A percentile compares a stretch with the other conserved stretches of the same genome.
phyloP scores from a whole-genome alignment of 2,888 invertebrate genomes.

The Thymelicus acteon region DNA sequence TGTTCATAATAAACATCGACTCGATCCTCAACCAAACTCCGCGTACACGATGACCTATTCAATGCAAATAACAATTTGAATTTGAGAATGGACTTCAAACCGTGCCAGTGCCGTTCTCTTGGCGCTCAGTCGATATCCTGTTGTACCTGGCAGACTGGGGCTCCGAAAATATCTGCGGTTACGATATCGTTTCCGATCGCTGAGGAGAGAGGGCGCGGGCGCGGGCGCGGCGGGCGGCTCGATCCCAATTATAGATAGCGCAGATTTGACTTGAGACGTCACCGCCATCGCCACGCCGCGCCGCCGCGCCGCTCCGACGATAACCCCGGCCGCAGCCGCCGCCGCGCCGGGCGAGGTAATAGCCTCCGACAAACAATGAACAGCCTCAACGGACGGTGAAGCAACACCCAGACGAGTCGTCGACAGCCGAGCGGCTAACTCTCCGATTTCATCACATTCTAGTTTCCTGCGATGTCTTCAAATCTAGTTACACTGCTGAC shows the following conservation, averaged over 20 bases:
- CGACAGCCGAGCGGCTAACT: background rate
- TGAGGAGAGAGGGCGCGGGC: background rate
- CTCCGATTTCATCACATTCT: background rate
- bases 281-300: background rate
- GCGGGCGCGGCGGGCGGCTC: conserved; percentile 33
- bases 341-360: conserved; percentile 23
- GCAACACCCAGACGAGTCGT: background rate
- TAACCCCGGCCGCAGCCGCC: conserved; percentile 23
- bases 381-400: no score
- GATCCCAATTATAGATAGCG: conserved; percentile 48
- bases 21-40: no score
- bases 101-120: no score
- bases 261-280: conserved; percentile 36
- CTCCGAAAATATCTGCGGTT: conserved; percentile 20
- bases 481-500: no score
- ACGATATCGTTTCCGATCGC: conserved; percentile 9
- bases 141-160: no score
- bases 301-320: background rate
- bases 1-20: no score
- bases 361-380: conserved; percentile 17
- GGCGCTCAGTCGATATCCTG: no score
- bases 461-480: background rate
- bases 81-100: no score
- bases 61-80: no score
- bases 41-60: no score